Base-by-base conservation (phyloP, 2,888 invertebrate genomes). In the Tubiluchus corallicola region DNA sequence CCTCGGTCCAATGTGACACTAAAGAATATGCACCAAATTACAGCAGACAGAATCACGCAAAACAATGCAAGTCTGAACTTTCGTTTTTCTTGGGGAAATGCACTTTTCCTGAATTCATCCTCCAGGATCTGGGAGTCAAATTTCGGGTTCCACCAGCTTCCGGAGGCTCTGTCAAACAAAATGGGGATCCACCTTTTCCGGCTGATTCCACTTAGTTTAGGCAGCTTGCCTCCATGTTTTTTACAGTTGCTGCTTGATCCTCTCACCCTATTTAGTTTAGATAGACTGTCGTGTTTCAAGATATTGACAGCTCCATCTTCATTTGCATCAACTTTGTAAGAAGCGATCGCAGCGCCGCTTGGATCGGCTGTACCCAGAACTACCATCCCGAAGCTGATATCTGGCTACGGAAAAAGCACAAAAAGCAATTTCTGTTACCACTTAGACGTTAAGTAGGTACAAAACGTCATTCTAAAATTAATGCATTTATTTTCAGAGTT, bases 81-180 rank as follows among this genome's bases (percentile, higher is more conserved):
- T 66, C 83, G 74, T 62, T 83, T 76, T 59, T 82, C 78, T 66
- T 87, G 84, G 48, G 82, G 79, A 68, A 82, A 83, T 54, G 82
- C 82, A 69, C 84, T 87, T 61, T 76, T 76, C 68, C 77, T 77
- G 64, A 80, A 88, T 68, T 90, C 88, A 53, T 80, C 80, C 69
- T 94, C 94, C 45, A 94, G 74, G 53, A 85, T 78, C 59, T 79
- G 76, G 3, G 90, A 90, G 68, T 92, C 90, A 67, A 94, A 94
- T 61, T 78, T 78, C n/a, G 90, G 92, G 67, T 90, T 82, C 78
- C 88, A 84, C 85, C 88, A 90, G 38, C 83, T 82, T 44, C 76
- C 72, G 37, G 87, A 81, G 42, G 90, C 87, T 54, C 90, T 72
- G 67, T 92, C 90, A 63, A 92, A 92, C 38, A 87, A 81, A 50